Conservation (phyloP, 2,113 vertebrate genomes). For the Rhineura floridana region DNA sequence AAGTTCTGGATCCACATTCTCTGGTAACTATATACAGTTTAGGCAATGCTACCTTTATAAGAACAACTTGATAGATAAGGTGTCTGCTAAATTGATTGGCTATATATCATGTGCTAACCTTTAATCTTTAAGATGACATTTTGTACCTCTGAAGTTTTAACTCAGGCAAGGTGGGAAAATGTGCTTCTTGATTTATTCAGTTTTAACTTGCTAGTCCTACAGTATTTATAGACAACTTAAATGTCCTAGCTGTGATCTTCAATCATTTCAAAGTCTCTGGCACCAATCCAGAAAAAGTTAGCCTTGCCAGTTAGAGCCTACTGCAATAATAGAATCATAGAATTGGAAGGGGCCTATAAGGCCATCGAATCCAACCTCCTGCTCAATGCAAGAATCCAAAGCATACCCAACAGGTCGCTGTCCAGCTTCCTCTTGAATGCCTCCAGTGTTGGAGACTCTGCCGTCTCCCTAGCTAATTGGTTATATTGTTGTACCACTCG, state of each 20-base stretch:
- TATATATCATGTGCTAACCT: constrained; percentile 13
- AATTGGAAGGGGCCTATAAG: too few relatives aligned
- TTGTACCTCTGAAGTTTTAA: constrained; percentile 12
- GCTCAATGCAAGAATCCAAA: too few relatives aligned
- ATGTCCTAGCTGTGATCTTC: not conserved
- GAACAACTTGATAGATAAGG: not conserved
- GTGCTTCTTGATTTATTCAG: constrained; percentile 14
- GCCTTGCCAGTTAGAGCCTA: not conserved
- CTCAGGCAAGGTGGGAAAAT: constrained; percentile 8
- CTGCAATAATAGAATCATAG: too few relatives aligned
- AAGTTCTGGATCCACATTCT: not conserved
- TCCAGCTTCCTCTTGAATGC: too few relatives aligned
- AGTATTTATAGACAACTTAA: not conserved
- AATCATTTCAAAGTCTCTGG: not conserved
- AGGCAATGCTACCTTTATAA: not conserved
- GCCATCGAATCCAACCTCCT: too few relatives aligned
- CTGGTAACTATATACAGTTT: constrained; percentile 1
- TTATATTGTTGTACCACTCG: too few relatives aligned
- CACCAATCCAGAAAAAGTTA: not conserved
- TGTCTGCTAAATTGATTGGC: not conserved
- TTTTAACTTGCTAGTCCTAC: constrained; percentile 6
- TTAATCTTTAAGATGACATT: constrained; percentile 18
- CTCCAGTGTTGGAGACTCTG: too few relatives aligned
- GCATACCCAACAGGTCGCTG: too few relatives aligned
- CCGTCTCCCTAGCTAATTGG: too few relatives aligned